Evolutionary conservation across 2,797 vertebrate species (phyloP), one percentile per base, ranked within the genome.

Genomic region (Alcedo quadribrachys): DNA sequence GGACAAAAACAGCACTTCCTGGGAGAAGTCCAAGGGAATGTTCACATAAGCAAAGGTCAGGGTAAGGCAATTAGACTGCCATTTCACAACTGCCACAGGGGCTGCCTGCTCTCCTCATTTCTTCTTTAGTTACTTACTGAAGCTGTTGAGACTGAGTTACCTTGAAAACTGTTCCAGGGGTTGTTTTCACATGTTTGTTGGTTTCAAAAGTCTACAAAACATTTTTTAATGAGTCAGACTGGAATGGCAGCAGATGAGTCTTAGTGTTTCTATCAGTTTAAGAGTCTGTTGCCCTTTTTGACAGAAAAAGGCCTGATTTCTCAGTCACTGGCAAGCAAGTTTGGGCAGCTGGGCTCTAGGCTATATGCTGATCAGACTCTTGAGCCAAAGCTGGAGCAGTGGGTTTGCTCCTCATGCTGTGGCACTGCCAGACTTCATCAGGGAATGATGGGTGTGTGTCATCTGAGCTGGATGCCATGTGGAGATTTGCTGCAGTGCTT

Each of bases 271-370:
- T 67, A 20, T 22, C 32, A 15, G 27, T 35, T 66, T 15, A 18
- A 42, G 46, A 37, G 35, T 58, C 15, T 20, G 4, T 43, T 69
- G 55, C 20, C 30, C 19, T 37, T 76, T 42, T 77, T n/a, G 54
- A 50, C 30, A 28, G 30, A 57, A 21, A 27, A n/a, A 0, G 37
- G 62, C 19, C 50, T 1, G 27, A 0, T 62, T 45, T 62, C 54
- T 88, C 51, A 2, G n/a, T 66, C 24, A 3, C 33, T 10, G 1
- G 8, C 53, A 57, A 6, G 57, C 10, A 3, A 19, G 46, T 15
- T 46, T 0, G 0, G 35, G 37, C 18, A 13, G 45, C 60, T 62
- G 70, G 27, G 51, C 51, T 62, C 48, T 27, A 13, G 32, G 43
- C 50, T 32, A 0, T 1, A 4, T 2, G 14, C 77, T 62, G n/a